These are phyloP conservation scores for Mythimna pallens DNA, from an alignment of 2,888 invertebrate genomes.

Conservation along the genomic window DNA sequence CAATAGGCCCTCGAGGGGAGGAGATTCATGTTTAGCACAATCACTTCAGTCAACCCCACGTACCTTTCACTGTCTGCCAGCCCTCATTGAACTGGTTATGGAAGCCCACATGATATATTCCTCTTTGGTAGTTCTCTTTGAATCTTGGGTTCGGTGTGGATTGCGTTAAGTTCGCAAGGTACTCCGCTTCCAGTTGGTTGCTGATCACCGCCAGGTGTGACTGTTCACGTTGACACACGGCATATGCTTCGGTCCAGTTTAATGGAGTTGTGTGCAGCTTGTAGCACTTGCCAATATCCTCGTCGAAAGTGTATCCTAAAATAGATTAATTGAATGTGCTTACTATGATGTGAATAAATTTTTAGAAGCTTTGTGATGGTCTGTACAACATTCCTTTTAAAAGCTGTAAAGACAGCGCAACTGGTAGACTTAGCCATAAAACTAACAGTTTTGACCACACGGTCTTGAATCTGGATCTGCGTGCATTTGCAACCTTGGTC, in stretches of 20 bases:
- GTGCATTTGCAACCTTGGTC: too few species aligned
- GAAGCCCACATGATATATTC: conserved; percentile 69
- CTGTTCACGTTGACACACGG: conserved; percentile 67
- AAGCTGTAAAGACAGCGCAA: too few species aligned
- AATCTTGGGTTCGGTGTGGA: neutral
- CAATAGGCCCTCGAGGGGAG: too few species aligned
- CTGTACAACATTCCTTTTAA: too few species aligned
- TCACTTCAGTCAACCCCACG: neutral
- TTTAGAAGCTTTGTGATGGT: too few species aligned
- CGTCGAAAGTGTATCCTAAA: conserved; percentile 75
- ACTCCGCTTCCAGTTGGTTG: conserved; percentile 51
- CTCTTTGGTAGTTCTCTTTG: conserved; percentile 29
- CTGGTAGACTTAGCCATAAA: too few species aligned
- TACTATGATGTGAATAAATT: too few species aligned
- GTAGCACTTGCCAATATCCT: conserved; percentile 74
- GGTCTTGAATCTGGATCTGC: too few species aligned
- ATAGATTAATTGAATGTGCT: conserved; percentile 13
- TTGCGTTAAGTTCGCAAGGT: conserved; percentile 28
- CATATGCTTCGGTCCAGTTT: conserved; percentile 79
- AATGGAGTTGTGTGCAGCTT: conserved; percentile 77
- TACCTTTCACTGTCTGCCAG: conserved; percentile 76
- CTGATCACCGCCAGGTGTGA: conserved; percentile 75
- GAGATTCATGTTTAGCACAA: neutral
- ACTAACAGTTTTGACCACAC: too few species aligned
- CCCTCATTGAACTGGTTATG: conserved; percentile 63